Evolutionary conservation across 2,797 vertebrate genomes (phyloP).

Genomic region (Paguma larvata): DNA sequence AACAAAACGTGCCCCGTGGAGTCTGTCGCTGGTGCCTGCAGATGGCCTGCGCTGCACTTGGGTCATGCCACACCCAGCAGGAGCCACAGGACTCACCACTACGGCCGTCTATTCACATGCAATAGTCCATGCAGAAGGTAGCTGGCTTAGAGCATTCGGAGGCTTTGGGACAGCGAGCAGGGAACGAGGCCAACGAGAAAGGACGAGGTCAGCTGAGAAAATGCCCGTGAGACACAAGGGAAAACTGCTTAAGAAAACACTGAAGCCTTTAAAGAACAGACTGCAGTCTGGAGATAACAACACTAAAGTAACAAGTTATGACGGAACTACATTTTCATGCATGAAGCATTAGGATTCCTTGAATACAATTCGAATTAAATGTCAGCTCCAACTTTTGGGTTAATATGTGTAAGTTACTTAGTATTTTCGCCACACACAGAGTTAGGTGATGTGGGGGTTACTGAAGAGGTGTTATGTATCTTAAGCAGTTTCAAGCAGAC

Average conservation of each 20-base stretch:
- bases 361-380: background rate
- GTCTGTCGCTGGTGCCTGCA: slow-evolving; percentile 86
- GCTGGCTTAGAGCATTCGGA: slow-evolving; percentile 92
- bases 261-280: background rate
- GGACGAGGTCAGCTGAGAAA: slow-evolving; percentile 72
- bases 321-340: slow-evolving; percentile 53
- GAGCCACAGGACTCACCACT: slow-evolving; percentile 90
- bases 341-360: slow-evolving; percentile 25
- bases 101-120: slow-evolving; percentile 97
- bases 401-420: background rate
- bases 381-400: background rate
- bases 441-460: background rate
- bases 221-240: slow-evolving; percentile 25
- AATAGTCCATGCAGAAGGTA: slow-evolving; percentile 97
- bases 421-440: slow-evolving; percentile 1
- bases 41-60: slow-evolving; percentile 89
- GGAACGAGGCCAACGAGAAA: background rate
- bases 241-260: slow-evolving; percentile 87
- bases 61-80: slow-evolving; percentile 93
- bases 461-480: slow-evolving; percentile 36
- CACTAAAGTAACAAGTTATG: slow-evolving; percentile 5
- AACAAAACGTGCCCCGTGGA: slow-evolving; percentile 81
- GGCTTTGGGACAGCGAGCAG: slow-evolving; percentile 88
- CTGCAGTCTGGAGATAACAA: background rate
- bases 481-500: slow-evolving; percentile 89